Evolutionary conservation across 2,797 vertebrate genomes (phyloP).

Genomic region (Cynodonichthys magdalenae): DNA sequence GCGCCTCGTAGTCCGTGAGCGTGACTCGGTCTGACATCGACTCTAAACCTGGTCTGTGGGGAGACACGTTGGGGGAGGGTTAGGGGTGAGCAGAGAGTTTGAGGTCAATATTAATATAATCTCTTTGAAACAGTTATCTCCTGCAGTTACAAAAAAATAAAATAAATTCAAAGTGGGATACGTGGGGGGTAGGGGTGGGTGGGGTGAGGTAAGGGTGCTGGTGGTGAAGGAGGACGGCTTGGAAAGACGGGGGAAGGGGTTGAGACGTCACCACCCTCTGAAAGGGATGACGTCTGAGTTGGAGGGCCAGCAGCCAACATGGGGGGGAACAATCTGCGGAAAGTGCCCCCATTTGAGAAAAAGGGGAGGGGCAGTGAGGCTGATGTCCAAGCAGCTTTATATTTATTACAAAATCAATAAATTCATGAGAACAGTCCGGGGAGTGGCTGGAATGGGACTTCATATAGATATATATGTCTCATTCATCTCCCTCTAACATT

Average conservation of each 20-base stretch:
- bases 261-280: constrained; percentile 51
- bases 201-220: constrained; percentile 17
- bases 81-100: constrained; percentile 7
- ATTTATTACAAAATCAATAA: constrained; percentile 77
- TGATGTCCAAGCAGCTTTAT: constrained; percentile 44
- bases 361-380: constrained; percentile 10
- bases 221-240: constrained; percentile 11
- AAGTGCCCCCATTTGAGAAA: constrained; percentile 66
- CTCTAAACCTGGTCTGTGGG: constrained; percentile 84
- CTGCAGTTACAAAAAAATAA: constrained; percentile 40
- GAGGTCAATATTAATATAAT: constrained; percentile 34
- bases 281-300: constrained; percentile 60
- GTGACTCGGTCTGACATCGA: constrained; percentile 83
- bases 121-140: constrained; percentile 14
- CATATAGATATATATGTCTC: constrained; percentile 36
- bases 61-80: neutral
- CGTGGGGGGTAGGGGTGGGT: neutral
- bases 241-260: constrained; percentile 14
- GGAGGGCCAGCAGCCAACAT: constrained; percentile 63
- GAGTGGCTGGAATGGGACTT: constrained; percentile 33
- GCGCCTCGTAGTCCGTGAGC: constrained; percentile 90
- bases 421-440: constrained; percentile 37
- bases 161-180: neutral
- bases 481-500: constrained; percentile 25
- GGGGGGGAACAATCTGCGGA: constrained; percentile 70